Evolutionary conservation across 2,113 vertebrate genomes (phyloP), one percentile per base, ranked within the genome.

Genomic region (Nyctereutes procyonoides): DNA sequence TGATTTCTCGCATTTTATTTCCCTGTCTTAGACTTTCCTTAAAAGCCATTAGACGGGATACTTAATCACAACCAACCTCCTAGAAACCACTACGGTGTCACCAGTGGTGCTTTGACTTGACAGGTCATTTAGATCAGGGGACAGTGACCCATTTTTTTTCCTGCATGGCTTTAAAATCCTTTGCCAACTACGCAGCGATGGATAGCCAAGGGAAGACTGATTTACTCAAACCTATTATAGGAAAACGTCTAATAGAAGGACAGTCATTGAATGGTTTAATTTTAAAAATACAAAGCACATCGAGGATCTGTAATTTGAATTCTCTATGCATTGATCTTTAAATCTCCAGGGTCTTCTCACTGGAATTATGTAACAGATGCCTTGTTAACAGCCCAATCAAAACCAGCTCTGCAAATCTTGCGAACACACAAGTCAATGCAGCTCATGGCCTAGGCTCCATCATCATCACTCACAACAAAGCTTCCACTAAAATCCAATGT

Each of bases 351-450:
- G 93, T 85, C 95, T 69, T 93, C 91, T 88, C 93, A 55, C 3
- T 69, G 15, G 26, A 35, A 2, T 96, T 96, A 82, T 94, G 85
- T 43, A 88, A 90, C 26, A 91, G 22, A 96, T 93, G 93, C 62
- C 48, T 94, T 74, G 76, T 43, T 90, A 93, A n/a, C 24, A 83
- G 56, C 28, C 67, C 24, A 88, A 15, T 92, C 71, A 86, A 0
- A 65, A 58, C 26, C n/a, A 96, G 73, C 19, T 96, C 80, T 80
- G 43, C n/a, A 97, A 94, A 93, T 63, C 67, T 43, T 5, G 35
- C 53, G 17, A 95, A 55, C 56, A 73, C 97, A 67, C 28, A 95
- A 67, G 1, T 13, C 79, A 89, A 55, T 74, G 94, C 95, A 94
- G 60, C 35, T 63, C 69, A 83, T 7, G 17, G 35, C 26, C 87